Percentiles rank a stretch among this genome's conserved stretches.
These are phyloP conservation scores for Poecilia latipinna DNA, from an alignment of 2,113 vertebrate genomes.

Conservation along the genomic window DNA sequence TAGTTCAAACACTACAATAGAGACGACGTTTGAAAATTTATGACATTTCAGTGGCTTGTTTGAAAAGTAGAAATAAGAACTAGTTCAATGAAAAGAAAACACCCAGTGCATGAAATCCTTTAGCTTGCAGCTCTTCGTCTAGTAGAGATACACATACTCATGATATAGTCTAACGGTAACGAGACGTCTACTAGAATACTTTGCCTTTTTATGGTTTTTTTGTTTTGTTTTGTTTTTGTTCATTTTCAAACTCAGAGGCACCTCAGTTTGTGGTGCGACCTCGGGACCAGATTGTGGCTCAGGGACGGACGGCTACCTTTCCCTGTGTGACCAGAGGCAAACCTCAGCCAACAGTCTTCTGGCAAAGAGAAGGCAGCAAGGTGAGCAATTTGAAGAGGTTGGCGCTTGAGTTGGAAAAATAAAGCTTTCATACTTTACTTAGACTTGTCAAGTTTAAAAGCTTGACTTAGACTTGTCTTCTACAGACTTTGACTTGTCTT, in stretches of 20 bases:
- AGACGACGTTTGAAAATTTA: background rate
- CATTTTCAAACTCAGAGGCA: conserved; percentile 86
- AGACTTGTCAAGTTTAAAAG: too few species aligned
- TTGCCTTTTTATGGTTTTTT: conserved; percentile 32
- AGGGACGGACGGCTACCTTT: conserved; percentile 93
- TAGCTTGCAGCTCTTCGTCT: conserved; percentile 28
- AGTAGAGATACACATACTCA: conserved; percentile 5
- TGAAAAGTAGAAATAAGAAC: conserved; percentile 27
- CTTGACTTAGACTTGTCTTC: too few species aligned
- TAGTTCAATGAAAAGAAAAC: conserved; percentile 7
- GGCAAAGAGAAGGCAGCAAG: conserved; percentile 98
- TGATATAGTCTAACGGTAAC: background rate
- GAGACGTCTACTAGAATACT: conserved; percentile 9
- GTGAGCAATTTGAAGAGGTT: conserved; percentile 71
- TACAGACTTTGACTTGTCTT: too few species aligned
- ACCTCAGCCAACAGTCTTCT: conserved; percentile 97
- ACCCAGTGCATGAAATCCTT: conserved; percentile 63
- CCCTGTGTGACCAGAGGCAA: conserved; percentile 98
- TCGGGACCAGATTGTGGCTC: conserved; percentile 96
- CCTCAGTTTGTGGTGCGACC: conserved; percentile 98
- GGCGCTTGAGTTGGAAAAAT: background rate
- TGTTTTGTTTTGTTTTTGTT: background rate
- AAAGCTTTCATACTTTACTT: background rate
- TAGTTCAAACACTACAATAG: conserved; percentile 12
- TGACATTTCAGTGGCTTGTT: conserved; percentile 57